These are phyloP conservation scores for Gonatopus flavifemur DNA, from an alignment of 1,140 invertebrate genomes.

Conservation along the genomic window DNA sequence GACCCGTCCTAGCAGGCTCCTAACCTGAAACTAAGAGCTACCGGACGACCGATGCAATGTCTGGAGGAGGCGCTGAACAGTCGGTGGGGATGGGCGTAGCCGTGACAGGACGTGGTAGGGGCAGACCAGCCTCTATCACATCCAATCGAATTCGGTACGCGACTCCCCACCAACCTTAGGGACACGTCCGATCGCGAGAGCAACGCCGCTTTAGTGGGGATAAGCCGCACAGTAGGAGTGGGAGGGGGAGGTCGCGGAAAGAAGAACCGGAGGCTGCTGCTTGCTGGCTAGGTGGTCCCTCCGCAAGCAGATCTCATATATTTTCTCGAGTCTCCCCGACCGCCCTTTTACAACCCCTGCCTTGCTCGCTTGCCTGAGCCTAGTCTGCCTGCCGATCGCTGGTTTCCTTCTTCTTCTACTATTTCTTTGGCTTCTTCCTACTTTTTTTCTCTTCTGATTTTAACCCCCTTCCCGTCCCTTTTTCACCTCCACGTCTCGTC, in stretches of 20 bases:
- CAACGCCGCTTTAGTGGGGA: conserved; percentile 26
- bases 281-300: conserved; percentile 54
- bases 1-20: conserved; percentile 60
- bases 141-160: conserved; percentile 33
- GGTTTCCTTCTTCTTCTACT: conserved; percentile 27
- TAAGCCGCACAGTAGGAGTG: conserved; percentile 16
- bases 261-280: conserved; percentile 56
- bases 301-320: conserved; percentile 50
- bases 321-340: conserved; percentile 53
- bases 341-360: conserved; percentile 56
- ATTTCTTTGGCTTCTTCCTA: conserved; percentile 17
- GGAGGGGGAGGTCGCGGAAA: conserved; percentile 39
- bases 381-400: conserved; percentile 57
- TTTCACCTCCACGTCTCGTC: background rate
- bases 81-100: conserved; percentile 43
- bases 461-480: background rate
- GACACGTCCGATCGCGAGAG: conserved; percentile 29
- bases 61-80: conserved; percentile 51
- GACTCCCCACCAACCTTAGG: conserved; percentile 28
- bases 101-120: conserved; percentile 25
- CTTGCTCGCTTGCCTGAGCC: too few species aligned
- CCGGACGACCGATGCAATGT: conserved; percentile 55
- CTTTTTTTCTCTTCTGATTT: conserved; percentile 11
- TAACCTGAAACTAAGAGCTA: conserved; percentile 62
- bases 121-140: conserved; percentile 39